These are phyloP conservation scores for Lophotis ruficrista DNA, from an alignment of 2,113 vertebrate genomes.

Conservation along the genomic window DNA sequence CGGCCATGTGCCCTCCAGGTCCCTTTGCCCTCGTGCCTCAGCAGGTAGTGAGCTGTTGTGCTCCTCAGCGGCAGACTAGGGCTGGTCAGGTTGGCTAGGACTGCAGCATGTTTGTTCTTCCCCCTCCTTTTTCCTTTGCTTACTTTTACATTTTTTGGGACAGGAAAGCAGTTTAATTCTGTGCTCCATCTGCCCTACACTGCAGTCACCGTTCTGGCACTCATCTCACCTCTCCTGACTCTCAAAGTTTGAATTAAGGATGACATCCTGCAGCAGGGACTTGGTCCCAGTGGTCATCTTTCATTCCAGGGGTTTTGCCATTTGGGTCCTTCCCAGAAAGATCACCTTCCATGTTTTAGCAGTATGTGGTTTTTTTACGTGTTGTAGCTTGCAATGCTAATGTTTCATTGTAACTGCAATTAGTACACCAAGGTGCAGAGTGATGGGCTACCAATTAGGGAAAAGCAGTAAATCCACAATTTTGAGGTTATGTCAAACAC, in stretches of 20 bases:
- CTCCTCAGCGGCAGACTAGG: accelerated
- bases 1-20: accelerated
- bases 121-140: not conserved
- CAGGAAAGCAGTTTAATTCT: not conserved
- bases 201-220: not conserved
- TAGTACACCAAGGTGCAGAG: not conserved
- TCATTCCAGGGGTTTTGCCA: not conserved
- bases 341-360: not conserved
- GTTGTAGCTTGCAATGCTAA: not conserved
- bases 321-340: not conserved
- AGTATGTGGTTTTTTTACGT: not conserved
- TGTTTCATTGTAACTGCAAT: not conserved
- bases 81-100: not conserved
- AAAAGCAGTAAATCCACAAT: not conserved
- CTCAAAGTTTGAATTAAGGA: not conserved
- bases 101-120: not conserved
- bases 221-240: not conserved
- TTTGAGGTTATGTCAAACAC: not conserved
- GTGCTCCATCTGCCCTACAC: not conserved
- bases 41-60: not conserved
- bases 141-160: not conserved
- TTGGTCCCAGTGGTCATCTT: not conserved
- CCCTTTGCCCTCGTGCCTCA: not conserved
- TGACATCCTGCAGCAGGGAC: not conserved
- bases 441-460: not conserved